Percentiles rank a stretch among this genome's conserved stretches.
Conservation (phyloP, 2,888 invertebrate genomes). For the Elegia similella region DNA sequence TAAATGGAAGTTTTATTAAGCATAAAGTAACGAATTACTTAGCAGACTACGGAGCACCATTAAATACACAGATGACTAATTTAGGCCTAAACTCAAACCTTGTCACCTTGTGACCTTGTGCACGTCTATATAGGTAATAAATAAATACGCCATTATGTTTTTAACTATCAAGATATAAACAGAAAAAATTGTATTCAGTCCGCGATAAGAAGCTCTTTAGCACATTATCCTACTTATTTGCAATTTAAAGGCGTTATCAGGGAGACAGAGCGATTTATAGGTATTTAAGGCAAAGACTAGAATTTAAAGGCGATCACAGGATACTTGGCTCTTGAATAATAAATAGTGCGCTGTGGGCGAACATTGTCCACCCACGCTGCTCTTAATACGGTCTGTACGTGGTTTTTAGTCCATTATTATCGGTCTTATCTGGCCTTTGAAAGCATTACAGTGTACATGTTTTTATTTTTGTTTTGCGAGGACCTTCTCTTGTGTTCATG, state of each 20-base stretch:
- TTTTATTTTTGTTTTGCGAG: not conserved
- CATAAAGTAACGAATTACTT: no score
- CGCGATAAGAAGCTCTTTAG: slow-evolving; percentile 4
- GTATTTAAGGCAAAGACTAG: slow-evolving; percentile 24
- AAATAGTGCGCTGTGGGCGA: slow-evolving; percentile 51
- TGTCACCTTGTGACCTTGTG: no score
- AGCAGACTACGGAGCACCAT: no score
- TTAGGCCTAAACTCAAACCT: no score
- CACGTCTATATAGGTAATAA: no score
- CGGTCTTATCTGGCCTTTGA: slow-evolving; percentile 15
- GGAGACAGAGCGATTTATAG: slow-evolving; percentile 15
- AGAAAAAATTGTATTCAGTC: not conserved
- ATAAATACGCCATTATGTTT: no score
- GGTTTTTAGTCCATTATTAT: slow-evolving; percentile 25
- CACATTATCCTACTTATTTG: not conserved
- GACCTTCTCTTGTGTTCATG: not conserved
- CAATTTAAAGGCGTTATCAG: slow-evolving; percentile 13
- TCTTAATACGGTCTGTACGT: slow-evolving; percentile 22
- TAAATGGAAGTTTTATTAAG: no score
- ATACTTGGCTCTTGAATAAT: slow-evolving; percentile 51
- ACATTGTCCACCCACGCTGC: slow-evolving; percentile 39
- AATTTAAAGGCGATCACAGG: slow-evolving; percentile 38
- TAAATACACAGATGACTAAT: no score
- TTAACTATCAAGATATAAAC: not conserved
- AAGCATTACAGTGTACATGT: slow-evolving; percentile 8